A percentile compares a stretch with the other conserved stretches of the same genome.
These are phyloP conservation scores for Zapus hudsonius DNA, from an alignment of 2,113 vertebrate species.

Conservation along the genomic window DNA sequence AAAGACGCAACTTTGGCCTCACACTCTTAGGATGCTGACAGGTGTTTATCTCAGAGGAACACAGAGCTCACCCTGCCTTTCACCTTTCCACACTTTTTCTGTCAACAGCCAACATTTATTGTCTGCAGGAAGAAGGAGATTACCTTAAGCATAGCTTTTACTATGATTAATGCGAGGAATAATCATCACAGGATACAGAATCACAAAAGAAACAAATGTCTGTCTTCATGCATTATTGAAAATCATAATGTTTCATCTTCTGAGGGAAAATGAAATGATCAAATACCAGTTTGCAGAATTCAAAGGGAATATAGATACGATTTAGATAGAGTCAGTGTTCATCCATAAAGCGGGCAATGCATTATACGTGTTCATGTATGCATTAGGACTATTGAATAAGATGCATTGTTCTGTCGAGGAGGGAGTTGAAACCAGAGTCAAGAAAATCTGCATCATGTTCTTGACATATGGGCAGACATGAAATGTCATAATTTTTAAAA, in stretches of 20 bases:
- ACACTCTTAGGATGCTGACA: constrained; percentile 21
- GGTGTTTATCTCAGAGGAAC: constrained; percentile 77
- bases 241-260: constrained; percentile 81
- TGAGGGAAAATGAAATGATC: constrained; percentile 78
- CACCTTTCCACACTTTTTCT: constrained; percentile 71
- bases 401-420: not conserved
- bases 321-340: constrained; percentile 74
- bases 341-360: constrained; percentile 62
- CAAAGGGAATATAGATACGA: constrained; percentile 77
- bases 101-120: constrained; percentile 80
- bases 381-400: constrained; percentile 41
- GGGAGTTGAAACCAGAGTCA: not conserved
- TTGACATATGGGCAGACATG: not conserved
- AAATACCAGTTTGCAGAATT: constrained; percentile 73
- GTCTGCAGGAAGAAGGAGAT: constrained; percentile 76
- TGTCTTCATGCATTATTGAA: constrained; percentile 78
- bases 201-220: constrained; percentile 79
- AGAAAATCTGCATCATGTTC: not conserved
- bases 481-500: not conserved
- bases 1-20: constrained; percentile 61
- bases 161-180: constrained; percentile 78
- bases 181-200: constrained; percentile 66
- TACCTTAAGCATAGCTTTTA: constrained; percentile 72
- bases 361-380: constrained; percentile 49
- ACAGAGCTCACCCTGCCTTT: constrained; percentile 67